Evolutionary conservation across 1,140 invertebrate genomes (phyloP).

Genomic region (Formica selysi): DNA sequence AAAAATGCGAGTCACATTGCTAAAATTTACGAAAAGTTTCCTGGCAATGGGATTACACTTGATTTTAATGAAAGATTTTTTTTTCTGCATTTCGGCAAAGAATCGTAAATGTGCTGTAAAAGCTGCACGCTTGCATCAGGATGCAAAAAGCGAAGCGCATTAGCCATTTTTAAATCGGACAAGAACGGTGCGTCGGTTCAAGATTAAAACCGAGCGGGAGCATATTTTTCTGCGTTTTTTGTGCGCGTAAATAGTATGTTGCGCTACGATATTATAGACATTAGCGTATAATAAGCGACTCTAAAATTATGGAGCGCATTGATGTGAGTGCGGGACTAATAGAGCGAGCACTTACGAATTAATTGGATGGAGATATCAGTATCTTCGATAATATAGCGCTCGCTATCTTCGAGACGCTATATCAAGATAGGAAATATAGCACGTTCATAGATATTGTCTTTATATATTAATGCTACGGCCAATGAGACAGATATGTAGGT

Average conservation of each 20-base stretch:
- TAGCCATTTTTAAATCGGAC: conserved; percentile 28
- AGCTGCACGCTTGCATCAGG: neutral
- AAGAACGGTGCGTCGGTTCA: conserved; percentile 17
- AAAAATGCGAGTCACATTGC: conserved; percentile 15
- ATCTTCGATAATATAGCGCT: conserved; percentile 41
- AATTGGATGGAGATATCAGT: conserved; percentile 61
- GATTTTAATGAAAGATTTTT: conserved; percentile 15
- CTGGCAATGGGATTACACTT: neutral
- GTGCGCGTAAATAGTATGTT: conserved; percentile 2
- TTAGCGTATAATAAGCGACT: conserved; percentile 50
- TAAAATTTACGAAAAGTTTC: conserved; percentile 23
- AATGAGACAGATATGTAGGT: neutral
- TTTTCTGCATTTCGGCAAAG: conserved; percentile 2
- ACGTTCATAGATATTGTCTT: conserved; percentile 9
- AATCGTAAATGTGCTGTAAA: conserved; percentile 30
- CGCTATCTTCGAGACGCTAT: conserved; percentile 13
- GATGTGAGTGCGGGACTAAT: conserved; percentile 46
- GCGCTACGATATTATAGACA: conserved; percentile 32
- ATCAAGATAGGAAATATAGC: conserved; percentile 19
- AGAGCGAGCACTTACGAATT: conserved; percentile 57
- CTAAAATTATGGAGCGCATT: conserved; percentile 24
- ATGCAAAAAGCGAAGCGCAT: conserved; percentile 26
- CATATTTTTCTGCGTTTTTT: conserved; percentile 35
- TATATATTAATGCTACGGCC: neutral
- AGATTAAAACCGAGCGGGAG: conserved; percentile 35